phyloP scores from a whole-genome alignment of 2,797 vertebrate species.

The Sebastes steindachneri region DNA sequence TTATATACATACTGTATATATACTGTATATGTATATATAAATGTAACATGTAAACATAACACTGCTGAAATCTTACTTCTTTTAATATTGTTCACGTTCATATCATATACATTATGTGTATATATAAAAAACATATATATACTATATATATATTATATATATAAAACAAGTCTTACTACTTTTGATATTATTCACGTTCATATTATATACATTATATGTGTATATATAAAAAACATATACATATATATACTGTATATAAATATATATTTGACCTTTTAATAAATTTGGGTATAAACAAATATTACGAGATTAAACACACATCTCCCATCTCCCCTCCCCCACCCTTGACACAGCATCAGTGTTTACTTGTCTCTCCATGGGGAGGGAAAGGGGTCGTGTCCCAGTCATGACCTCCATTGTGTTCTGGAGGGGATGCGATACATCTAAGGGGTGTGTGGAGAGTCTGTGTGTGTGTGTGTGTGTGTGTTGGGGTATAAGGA shows the following conservation, averaged over 20 bases:
- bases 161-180: too few relatives aligned
- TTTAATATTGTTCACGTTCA: neutral
- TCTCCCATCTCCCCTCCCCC: constrained; percentile 3
- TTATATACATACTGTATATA: too few relatives aligned
- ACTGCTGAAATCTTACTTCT: neutral
- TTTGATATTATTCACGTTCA: neutral
- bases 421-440: constrained; percentile 60
- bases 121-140: too few relatives aligned
- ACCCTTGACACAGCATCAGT: constrained; percentile 18
- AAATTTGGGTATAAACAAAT: neutral
- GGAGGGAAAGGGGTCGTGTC: constrained; percentile 58
- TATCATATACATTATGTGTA: too few relatives aligned
- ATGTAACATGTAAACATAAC: too few relatives aligned
- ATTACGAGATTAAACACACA: neutral
- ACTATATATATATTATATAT: too few relatives aligned
- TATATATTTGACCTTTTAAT: neutral
- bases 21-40: too few relatives aligned
- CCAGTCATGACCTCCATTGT: constrained; percentile 73
- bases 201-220: neutral
- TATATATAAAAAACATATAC: too few relatives aligned
- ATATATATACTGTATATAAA: too few relatives aligned
- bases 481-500: neutral
- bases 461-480: neutral
- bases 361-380: constrained; percentile 55
- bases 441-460: constrained; percentile 17